Percentiles rank a stretch among this genome's conserved stretches.
These are phyloP conservation scores for Triplophysa rosa DNA, from an alignment of 2,113 vertebrate genomes.

Conservation along the genomic window DNA sequence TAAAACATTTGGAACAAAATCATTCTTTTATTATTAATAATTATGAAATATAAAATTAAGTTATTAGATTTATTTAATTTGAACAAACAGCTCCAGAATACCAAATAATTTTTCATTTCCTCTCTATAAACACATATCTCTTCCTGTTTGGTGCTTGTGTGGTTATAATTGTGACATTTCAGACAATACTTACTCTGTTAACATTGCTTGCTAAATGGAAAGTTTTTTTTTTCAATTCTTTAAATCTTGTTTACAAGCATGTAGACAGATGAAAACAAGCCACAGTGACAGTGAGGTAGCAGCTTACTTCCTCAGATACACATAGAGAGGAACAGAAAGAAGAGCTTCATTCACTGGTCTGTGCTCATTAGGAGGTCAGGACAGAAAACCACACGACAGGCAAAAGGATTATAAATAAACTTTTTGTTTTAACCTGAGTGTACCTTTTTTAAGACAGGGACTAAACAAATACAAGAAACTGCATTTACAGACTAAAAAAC, in stretches of 20 bases:
- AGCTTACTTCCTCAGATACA: slow-evolving; percentile 6
- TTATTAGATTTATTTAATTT: too few relatives aligned
- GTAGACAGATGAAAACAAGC: too few relatives aligned
- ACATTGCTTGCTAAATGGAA: neutral
- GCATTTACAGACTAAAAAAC: neutral
- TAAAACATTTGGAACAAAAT: too few relatives aligned
- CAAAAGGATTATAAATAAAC: neutral
- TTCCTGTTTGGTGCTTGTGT: neutral
- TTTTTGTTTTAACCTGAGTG: neutral
- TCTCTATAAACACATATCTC: neutral
- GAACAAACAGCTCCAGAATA: too few relatives aligned
- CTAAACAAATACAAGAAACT: neutral
- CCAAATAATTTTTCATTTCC: neutral
- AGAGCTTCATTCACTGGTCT: neutral
- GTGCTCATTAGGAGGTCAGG: neutral
- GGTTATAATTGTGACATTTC: neutral
- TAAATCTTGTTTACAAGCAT: too few relatives aligned
- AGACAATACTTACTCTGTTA: neutral
- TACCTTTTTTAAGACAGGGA: neutral
- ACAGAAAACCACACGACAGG: neutral
- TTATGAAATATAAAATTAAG: too few relatives aligned
- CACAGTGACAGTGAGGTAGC: neutral
- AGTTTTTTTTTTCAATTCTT: too few relatives aligned
- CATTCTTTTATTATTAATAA: too few relatives aligned
- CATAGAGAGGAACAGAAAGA: neutral